These are phyloP conservation scores for Andrena trimmerana DNA, from an alignment of 2,888 invertebrate genomes.

Conservation along the genomic window DNA sequence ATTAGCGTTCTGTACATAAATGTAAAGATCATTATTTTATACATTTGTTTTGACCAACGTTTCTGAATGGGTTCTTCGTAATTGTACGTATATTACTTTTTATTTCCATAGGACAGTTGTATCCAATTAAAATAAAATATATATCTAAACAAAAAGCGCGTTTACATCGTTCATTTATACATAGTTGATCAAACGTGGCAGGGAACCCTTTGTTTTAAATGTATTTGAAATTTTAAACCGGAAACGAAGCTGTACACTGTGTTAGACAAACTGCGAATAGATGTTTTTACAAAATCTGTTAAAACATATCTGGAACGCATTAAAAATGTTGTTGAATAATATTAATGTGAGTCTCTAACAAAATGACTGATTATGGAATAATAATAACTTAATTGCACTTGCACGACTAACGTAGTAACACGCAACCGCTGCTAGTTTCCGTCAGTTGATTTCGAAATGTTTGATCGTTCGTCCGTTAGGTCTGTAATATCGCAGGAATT, in stretches of 20 bases:
- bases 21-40: slow-evolving; percentile 11
- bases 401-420: slow-evolving; percentile 15
- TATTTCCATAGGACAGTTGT: slow-evolving; percentile 14
- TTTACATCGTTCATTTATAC: background rate
- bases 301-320: background rate
- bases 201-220: background rate
- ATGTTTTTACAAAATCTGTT: background rate
- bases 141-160: background rate
- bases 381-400: background rate
- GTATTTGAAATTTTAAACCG: background rate
- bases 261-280: background rate
- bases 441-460: background rate
- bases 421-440: background rate
- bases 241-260: background rate
- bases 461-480: background rate
- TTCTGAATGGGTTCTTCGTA: slow-evolving; percentile 14
- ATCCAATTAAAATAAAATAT: slow-evolving; percentile 41
- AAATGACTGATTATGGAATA: background rate
- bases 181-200: too few species aligned
- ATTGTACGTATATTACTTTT: slow-evolving; percentile 31
- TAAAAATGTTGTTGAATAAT: background rate
- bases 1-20: slow-evolving; percentile 27
- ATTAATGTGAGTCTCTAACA: background rate
- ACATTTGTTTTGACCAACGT: background rate
- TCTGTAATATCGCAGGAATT: background rate